Conservation (phyloP, 2,797 vertebrate species). For the Kryptolebias ocellatus region DNA sequence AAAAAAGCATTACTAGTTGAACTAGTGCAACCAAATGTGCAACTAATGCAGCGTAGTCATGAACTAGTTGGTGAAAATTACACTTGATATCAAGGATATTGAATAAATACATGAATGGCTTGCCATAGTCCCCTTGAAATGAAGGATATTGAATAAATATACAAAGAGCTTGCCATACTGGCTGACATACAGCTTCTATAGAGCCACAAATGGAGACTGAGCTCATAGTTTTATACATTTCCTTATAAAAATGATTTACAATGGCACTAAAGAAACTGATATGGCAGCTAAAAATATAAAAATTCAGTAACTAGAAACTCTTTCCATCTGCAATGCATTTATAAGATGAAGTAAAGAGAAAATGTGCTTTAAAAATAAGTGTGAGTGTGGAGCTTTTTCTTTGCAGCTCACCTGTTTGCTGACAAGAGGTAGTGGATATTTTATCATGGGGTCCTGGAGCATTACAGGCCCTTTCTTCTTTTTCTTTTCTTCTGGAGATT, state of each 20-base stretch:
- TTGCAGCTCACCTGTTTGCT: constrained; percentile 62
- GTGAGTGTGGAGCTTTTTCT: neutral
- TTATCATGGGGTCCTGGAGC: constrained; percentile 60
- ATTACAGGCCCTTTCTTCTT: constrained; percentile 54
- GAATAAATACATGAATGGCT: too few species aligned
- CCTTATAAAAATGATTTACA: neutral
- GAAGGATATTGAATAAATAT: too few species aligned
- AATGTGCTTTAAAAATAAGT: neutral
- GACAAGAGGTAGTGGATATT: constrained; percentile 67
- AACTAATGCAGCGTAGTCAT: too few species aligned
- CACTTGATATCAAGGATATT: too few species aligned
- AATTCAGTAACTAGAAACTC: neutral
- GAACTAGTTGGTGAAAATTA: too few species aligned
- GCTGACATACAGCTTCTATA: neutral
- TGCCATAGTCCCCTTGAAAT: too few species aligned
- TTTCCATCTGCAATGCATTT: neutral
- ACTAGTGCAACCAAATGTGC: too few species aligned
- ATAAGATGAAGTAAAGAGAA: neutral
- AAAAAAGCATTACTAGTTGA: too few species aligned
- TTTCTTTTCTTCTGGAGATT: constrained; percentile 42
- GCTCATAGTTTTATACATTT: neutral
- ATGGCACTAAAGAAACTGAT: neutral
- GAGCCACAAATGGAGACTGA: neutral
- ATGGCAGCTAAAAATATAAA: neutral
- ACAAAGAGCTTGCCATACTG: too few species aligned